These are phyloP conservation scores for Gonocerus acuteangulatus DNA, from an alignment of 2,888 invertebrate species.

Conservation along the genomic window DNA sequence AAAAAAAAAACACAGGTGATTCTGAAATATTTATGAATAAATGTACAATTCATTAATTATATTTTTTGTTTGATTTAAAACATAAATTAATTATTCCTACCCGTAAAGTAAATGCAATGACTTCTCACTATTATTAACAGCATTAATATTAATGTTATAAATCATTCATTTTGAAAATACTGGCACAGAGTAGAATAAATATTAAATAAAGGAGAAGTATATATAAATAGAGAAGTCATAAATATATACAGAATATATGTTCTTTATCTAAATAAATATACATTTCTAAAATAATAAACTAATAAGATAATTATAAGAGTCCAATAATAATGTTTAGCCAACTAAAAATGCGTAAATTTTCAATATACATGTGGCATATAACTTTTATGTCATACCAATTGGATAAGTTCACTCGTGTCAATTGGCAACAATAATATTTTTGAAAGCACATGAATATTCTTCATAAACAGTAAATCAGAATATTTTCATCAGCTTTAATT, in stretches of 20 bases:
- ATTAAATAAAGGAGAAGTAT: background rate
- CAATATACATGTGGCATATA: background rate
- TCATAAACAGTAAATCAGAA: no score
- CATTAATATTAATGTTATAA: background rate
- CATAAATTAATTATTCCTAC: conserved; percentile 1
- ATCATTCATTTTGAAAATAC: conserved; percentile 3
- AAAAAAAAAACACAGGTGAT: no score
- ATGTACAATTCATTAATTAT: background rate
- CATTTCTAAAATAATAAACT: background rate
- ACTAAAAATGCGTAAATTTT: background rate
- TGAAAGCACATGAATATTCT: no score
- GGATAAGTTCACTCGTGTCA: no score
- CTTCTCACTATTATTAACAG: background rate
- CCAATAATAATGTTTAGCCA: conserved; percentile 3
- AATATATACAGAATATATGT: conserved; percentile 1
- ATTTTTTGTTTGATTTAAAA: background rate
- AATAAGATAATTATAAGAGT: no score
- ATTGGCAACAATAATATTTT: no score
- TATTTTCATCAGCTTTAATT: no score
- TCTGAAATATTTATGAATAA: no score
- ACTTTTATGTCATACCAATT: no score
- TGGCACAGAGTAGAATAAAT: conserved; percentile 15
- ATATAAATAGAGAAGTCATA: background rate
- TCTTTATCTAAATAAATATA: background rate
- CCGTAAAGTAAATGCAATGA: conserved; percentile 13